These are phyloP conservation scores for Brotula barbata DNA, from an alignment of 2,797 vertebrate genomes.

Conservation along the genomic window DNA sequence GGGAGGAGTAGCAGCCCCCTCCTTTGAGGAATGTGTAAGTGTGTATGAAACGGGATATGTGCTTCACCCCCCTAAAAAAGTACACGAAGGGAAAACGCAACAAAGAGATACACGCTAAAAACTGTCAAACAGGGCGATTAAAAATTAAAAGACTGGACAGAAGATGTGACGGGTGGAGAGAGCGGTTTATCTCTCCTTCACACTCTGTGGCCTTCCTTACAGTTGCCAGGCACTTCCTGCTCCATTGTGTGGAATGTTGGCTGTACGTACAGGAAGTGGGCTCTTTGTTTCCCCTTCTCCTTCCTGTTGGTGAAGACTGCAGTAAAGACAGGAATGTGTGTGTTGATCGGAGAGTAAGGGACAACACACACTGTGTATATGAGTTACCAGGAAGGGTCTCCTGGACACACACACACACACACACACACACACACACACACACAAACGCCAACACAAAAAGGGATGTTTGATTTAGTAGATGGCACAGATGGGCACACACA, in stretches of 20 bases:
- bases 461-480: constrained; percentile 14
- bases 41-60: not conserved
- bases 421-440: constrained; percentile 14
- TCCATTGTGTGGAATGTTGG: constrained; percentile 69
- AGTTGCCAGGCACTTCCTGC: constrained; percentile 75
- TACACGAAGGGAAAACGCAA: not conserved
- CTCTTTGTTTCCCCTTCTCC: constrained; percentile 75
- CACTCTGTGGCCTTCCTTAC: constrained; percentile 61
- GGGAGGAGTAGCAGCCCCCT: not conserved
- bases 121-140: not conserved
- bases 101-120: not conserved
- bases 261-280: constrained; percentile 72
- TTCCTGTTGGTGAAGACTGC: constrained; percentile 68
- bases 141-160: not conserved
- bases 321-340: constrained; percentile 46
- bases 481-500: constrained; percentile 47
- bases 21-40: not conserved
- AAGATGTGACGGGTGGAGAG: constrained; percentile 38
- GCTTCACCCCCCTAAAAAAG: not conserved
- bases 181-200: constrained; percentile 69
- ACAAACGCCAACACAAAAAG: constrained; percentile 1
- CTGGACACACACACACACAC: constrained; percentile 22
- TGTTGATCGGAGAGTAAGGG: constrained; percentile 34
- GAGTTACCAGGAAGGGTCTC: constrained; percentile 66
- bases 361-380: constrained; percentile 56